These are phyloP conservation scores for Ypsolopha sequella DNA, from an alignment of 2,888 invertebrate species.

Conservation along the genomic window DNA sequence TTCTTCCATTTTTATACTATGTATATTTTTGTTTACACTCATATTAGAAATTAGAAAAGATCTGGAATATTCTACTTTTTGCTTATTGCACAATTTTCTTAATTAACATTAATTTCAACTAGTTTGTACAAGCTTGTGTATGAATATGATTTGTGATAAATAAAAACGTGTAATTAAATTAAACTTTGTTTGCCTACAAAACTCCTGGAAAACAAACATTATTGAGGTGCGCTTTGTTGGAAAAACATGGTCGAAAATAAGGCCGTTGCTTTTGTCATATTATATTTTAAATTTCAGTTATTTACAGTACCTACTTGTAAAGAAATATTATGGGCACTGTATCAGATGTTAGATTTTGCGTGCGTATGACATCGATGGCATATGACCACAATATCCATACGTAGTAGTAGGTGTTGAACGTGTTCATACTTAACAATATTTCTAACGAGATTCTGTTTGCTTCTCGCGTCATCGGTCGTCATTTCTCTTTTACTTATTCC, in stretches of 20 bases:
- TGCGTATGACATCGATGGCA: too few relatives aligned
- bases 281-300: too few relatives aligned
- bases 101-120: slow-evolving; percentile 37
- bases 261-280: too few relatives aligned
- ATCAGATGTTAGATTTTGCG: too few relatives aligned
- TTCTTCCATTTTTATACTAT: background rate
- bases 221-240: too few relatives aligned
- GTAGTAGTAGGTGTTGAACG: background rate
- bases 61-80: slow-evolving; percentile 33
- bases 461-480: background rate
- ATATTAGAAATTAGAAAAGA: slow-evolving; percentile 8
- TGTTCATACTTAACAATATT: background rate
- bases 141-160: slow-evolving; percentile 8
- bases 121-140: slow-evolving; percentile 38
- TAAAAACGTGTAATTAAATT: too few relatives aligned
- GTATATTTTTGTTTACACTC: background rate
- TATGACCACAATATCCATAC: background rate
- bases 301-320: too few relatives aligned
- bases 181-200: too few relatives aligned
- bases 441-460: background rate
- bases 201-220: too few relatives aligned
- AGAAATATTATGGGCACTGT: too few relatives aligned
- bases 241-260: too few relatives aligned
- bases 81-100: slow-evolving; percentile 50
- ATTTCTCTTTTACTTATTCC: too few relatives aligned